phyloP scores from a whole-genome alignment of 2,888 invertebrate genomes.

The Nezara viridula region DNA sequence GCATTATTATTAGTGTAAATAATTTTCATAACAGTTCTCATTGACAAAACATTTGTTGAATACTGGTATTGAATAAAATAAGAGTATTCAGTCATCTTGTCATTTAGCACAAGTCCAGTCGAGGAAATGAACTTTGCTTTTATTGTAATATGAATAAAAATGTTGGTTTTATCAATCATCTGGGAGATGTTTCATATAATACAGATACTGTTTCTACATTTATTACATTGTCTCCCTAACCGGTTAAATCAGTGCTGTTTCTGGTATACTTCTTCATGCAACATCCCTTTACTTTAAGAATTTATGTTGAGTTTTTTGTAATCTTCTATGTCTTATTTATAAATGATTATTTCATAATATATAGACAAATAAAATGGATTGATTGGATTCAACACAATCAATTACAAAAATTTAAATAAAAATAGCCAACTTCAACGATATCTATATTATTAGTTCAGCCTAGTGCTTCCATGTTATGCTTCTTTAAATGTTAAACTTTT shows the following conservation, averaged over 20 bases:
- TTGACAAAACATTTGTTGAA: not conserved
- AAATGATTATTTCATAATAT: not conserved
- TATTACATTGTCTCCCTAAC: no score
- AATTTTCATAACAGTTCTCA: conserved; percentile 18
- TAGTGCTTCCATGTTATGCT: not conserved
- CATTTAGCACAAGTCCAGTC: not conserved
- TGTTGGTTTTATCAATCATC: not conserved
- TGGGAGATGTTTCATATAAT: not conserved
- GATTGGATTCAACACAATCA: not conserved
- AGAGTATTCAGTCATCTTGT: no score
- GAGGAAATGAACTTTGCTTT: not conserved
- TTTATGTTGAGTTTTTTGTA: no score
- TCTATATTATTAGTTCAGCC: not conserved
- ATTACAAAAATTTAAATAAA: not conserved
- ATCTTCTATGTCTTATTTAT: not conserved
- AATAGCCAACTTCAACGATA: not conserved
- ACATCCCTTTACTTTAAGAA: no score
- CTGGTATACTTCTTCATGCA: no score
- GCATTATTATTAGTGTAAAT: conserved; percentile 9
- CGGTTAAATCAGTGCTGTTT: no score
- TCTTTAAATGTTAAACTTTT: not conserved
- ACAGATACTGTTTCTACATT: not conserved
- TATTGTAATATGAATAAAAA: not conserved
- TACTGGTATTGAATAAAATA: not conserved
- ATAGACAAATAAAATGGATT: not conserved